phyloP scores from a whole-genome alignment of 2,888 invertebrate species.

The Drosophila flavopinicola region DNA sequence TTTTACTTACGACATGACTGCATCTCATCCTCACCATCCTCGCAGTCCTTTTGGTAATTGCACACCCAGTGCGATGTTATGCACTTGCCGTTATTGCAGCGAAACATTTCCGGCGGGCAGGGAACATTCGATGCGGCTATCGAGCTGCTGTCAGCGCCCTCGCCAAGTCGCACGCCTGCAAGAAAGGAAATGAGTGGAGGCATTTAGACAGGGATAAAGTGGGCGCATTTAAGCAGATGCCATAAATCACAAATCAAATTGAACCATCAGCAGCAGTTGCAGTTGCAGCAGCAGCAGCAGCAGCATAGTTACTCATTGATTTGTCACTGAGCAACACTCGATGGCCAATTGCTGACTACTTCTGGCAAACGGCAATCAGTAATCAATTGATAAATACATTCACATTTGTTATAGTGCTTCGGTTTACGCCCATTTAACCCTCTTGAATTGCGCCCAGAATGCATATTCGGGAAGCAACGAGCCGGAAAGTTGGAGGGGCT shows the following conservation, averaged over 20 bases:
- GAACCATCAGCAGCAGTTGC: neutral
- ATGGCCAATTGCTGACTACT: neutral
- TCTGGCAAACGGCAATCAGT: neutral
- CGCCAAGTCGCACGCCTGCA: conserved; percentile 73
- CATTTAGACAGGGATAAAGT: conserved; percentile 6
- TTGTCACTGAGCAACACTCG: conserved; percentile 8
- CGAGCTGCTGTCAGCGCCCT: conserved; percentile 60
- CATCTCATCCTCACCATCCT: conserved; percentile 95
- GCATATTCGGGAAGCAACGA: neutral
- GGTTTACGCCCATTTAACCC: neutral
- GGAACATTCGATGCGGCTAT: conserved; percentile 79
- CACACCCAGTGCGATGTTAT: conserved; percentile 94
- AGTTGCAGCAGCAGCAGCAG: neutral
- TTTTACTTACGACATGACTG: conserved; percentile 93
- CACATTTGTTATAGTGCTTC: neutral
- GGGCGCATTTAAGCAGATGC: neutral
- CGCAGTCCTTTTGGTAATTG: conserved; percentile 97
- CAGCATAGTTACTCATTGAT: neutral
- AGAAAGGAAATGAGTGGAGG: neutral
- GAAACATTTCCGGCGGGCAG: conserved; percentile 92
- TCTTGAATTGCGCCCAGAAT: neutral
- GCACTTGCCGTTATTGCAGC: conserved; percentile 94
- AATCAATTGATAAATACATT: conserved; percentile 5
- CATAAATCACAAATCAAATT: conserved; percentile 5
- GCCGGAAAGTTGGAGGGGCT: neutral